Base-by-base conservation (phyloP, 2,888 invertebrate genomes). In the Drosophila macrothrix region DNA sequence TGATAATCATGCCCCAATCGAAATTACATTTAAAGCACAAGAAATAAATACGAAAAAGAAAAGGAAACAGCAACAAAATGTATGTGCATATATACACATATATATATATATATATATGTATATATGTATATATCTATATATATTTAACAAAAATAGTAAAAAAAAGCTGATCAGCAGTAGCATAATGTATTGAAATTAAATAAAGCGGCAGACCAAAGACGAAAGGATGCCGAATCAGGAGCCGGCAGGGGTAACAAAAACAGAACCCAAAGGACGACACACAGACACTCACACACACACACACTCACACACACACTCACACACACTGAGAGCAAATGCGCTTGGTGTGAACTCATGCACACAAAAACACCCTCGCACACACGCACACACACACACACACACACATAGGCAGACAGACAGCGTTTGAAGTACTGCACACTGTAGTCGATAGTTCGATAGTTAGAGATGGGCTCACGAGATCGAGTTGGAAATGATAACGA, bases 11-110 rank as follows among this genome's bases (percentile, higher is more conserved):
- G 72, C 73, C 72, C 67, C 79, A 67, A 64, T 73, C 55, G 68
- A 78, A 80, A 88, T 88, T 74, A 75, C 67, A 83, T 83, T 78
- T 78, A 67, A 78, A 63, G 62, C 64, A 61, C 71, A 83, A 64
- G 33, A 73, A 64, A 16, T 9, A 66, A 67, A 76, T 70, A 76
- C 78, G 83, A 65, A 67, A 29, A 70, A 65, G 54, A 62, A 64
- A 58, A 49, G 25, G 37, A 61, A 31, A 25, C 9, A 16, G 9
- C 35, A 68, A 33, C 54, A 63, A 56, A 52, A 25, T 46, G 7
- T 25, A 16, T 46, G 46, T 46, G 46, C 46, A 46, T 46, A 43
- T 19, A 19, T 39, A 39, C 7, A 28, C 5, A 28, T 7, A 29
- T 29, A 7, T 7, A 7, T n/a, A 28, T 28, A n/a, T 4, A 41